Evolutionary conservation across 1,140 invertebrate genomes (phyloP), one percentile per base, ranked within the genome.

Genomic region (Sinonovacula constricta): DNA sequence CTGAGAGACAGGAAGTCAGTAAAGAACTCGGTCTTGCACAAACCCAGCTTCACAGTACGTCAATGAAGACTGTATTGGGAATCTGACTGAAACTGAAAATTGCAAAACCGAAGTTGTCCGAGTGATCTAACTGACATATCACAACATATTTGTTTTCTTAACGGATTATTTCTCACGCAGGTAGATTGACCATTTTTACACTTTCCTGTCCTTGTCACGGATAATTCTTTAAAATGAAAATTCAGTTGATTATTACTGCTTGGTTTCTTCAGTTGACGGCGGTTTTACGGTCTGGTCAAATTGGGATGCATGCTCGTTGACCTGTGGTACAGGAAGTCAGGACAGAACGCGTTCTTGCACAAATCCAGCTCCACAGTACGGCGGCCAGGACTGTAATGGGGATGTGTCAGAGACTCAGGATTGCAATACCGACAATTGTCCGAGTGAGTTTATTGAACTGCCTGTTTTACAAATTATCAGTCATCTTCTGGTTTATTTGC

Each of bases 371-470:
- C 53, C 30, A 24, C 51, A 70, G 15, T 70, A 33, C 33, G 67
- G 67, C 14, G 67, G 67, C 22, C 0, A 7, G 15, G 1, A 36
- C 0, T 70, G 67, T 39, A 4, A 26, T 24, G 67, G 53, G 0
- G 31, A 36, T 57, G 53, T 14, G 18, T 39, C 31, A 22, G 36
- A 70, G 18, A 24, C 30, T 31, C 18, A 57, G 39, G 26, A 18
- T 18, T 70, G 67, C 33, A 57, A 57, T 15, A 54, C 5, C 3
- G 14, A 36, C 14, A 14, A 15, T 30, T 91, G 90, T 71, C 90
- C 90, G 81, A 80, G 90, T 91, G 83, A 80, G 79, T 75, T n/a
- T 54, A 10, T 18, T 26, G 3, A 18, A 26, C 22, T n/a, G n/a
- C n/a, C n/a, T n/a, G n/a, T n/a, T n/a, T n/a, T n/a, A n/a, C n/a